A percentile compares a stretch with the other conserved stretches of the same genome.
Evolutionary conservation across 2,888 invertebrate genomes (phyloP).

Genomic region (Cepaea hortensis): DNA sequence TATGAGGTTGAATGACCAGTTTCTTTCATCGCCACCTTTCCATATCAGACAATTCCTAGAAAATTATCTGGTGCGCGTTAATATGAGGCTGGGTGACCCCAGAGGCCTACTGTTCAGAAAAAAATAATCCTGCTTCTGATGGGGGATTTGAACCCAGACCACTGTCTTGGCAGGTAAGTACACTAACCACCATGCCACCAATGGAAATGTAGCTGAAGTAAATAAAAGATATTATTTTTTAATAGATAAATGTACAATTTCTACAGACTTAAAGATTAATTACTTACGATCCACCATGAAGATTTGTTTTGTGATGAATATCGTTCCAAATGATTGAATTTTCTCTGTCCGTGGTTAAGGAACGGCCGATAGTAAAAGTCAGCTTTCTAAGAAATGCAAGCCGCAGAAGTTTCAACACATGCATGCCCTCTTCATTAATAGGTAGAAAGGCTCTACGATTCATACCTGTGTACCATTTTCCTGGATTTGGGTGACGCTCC

Average conservation of each 20-base stretch:
- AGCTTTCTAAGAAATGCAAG: constrained; percentile 29
- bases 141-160: too few relatives aligned
- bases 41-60: too few relatives aligned
- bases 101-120: too few relatives aligned
- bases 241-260: neutral
- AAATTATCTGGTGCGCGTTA: too few relatives aligned
- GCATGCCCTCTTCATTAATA: neutral
- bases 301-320: constrained; percentile 43
- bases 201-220: too few relatives aligned
- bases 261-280: neutral
- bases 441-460: constrained; percentile 27
- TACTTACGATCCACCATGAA: constrained; percentile 32
- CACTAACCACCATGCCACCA: too few relatives aligned
- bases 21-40: too few relatives aligned
- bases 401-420: constrained; percentile 18
- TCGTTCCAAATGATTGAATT: constrained; percentile 36
- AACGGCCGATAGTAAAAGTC: constrained; percentile 35
- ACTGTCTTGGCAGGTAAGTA: too few relatives aligned
- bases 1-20: too few relatives aligned
- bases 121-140: too few relatives aligned
- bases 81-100: too few relatives aligned
- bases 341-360: constrained; percentile 3
- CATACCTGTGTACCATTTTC: neutral
- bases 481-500: constrained; percentile 30
- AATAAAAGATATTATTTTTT: too few relatives aligned